Base-by-base conservation (phyloP, 2,113 vertebrate species). In the Amphiprion ocellaris region DNA sequence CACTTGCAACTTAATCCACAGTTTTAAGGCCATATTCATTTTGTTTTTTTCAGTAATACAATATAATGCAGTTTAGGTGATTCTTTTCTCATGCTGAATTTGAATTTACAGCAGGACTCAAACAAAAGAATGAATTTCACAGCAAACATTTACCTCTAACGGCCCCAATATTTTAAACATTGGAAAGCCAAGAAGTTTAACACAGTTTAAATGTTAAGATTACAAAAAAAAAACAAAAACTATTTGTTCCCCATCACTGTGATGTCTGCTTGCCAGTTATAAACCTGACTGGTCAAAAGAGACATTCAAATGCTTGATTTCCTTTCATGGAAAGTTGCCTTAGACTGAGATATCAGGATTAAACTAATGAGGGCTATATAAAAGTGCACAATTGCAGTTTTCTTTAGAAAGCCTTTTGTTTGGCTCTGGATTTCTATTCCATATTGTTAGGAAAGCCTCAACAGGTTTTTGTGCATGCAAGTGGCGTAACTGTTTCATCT, bases 281-380 rank as follows among this genome's bases (percentile, higher is more conserved):
- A 52, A 79, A 72, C 67, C 77, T 70, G 72, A 79, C 53, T 73
- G 67, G 56, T 70, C 14, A 56, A 66, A 74, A 41, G 44, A 88
- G 55, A 86, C 69, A 77, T 78, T 84, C 50, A 69, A 82, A 64
- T 59, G 64, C 70, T 21, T 65, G 70, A 82, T 81, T 87, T 92
- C 79, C 84, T 84, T 75, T 74, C 75, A 89, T 85, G 86, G 84
- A 91, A 87, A 58, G 77, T 85, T 92, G 93, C 93, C 92, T 94
- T 95, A 92, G 90, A 93, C 87, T 88, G 85, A 90, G 74, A 88
- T 80, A 87, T 93, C 91, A 94, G 92, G 93, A 94, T 92, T 58
- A 88, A 91, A 88, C 76, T 79, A 75, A 86, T 67, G 92, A 94
- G 93, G 93, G 93, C 93, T 94, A 90, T 79, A 79, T 59, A 72